Conservation (phyloP, 2,888 invertebrate species). For the Proisotoma minuta region DNA sequence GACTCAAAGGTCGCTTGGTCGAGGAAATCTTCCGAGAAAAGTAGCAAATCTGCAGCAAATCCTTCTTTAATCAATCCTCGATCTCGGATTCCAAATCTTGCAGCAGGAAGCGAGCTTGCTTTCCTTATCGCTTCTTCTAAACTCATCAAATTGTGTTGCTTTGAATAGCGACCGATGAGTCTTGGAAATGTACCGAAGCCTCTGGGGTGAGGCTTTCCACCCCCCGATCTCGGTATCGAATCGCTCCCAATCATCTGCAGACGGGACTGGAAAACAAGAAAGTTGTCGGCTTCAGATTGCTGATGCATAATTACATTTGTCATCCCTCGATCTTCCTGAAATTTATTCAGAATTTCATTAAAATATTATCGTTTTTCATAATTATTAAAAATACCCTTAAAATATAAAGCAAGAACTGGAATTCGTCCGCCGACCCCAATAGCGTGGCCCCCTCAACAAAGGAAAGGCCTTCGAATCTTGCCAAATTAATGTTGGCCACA, state of each 20-base stretch:
- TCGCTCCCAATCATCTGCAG: conserved; percentile 45
- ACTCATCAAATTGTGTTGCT: conserved; percentile 25
- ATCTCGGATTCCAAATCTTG: conserved; percentile 30
- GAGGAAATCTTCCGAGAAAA: conserved; percentile 35
- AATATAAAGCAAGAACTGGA: too few species aligned
- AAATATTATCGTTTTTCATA: too few species aligned
- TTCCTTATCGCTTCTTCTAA: conserved; percentile 42
- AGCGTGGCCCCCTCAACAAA: conserved; percentile 22
- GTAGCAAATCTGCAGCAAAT: conserved; percentile 37
- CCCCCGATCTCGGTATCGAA: conserved; percentile 38
- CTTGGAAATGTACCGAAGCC: conserved; percentile 42
- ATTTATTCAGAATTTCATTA: too few species aligned
- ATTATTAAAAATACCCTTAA: too few species aligned
- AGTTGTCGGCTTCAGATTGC: conserved; percentile 35
- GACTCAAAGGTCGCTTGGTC: conserved; percentile 40
- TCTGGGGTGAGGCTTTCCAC: conserved; percentile 43
- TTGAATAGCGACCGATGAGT: conserved; percentile 37
- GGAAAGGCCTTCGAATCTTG: conserved; percentile 33
- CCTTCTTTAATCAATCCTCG: conserved; percentile 34
- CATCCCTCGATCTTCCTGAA: conserved; percentile 38
- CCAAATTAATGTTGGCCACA: conserved; percentile 26
- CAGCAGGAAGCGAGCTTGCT: conserved; percentile 34
- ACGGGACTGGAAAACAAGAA: conserved; percentile 30
- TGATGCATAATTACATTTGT: conserved; percentile 44
- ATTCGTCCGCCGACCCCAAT: too few species aligned